These are phyloP conservation scores for Panulirus ornatus DNA, from an alignment of 1,140 invertebrate species.

Conservation along the genomic window DNA sequence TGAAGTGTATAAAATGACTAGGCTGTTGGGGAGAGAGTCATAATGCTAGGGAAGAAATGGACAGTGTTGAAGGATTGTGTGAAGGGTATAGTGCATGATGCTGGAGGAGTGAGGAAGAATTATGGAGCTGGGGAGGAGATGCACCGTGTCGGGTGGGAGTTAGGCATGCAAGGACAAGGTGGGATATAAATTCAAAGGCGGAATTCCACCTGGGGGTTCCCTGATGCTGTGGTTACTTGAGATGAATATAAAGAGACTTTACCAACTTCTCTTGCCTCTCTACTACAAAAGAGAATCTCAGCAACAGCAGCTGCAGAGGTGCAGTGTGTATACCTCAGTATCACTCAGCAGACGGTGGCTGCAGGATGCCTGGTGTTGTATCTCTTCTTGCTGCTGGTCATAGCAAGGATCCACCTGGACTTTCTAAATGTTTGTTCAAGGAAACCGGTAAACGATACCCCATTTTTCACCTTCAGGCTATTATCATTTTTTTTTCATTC, in stretches of 20 bases:
- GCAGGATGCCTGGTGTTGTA: background rate
- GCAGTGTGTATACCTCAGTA: background rate
- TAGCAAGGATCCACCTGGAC: background rate
- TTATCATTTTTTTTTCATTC: background rate
- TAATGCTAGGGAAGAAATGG: too few relatives aligned
- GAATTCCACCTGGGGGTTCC: background rate
- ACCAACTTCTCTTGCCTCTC: too few relatives aligned
- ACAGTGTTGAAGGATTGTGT: too few relatives aligned
- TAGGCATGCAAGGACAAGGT: background rate
- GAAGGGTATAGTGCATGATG: too few relatives aligned
- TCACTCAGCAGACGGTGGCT: background rate
- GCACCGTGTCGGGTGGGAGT: background rate
- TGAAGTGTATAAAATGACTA: too few relatives aligned
- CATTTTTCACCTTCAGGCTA: background rate
- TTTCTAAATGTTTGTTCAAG: background rate
- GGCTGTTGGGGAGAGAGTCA: too few relatives aligned
- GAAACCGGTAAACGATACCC: too few relatives aligned
- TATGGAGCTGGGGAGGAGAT: background rate
- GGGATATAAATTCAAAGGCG: background rate
- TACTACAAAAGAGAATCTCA: background rate
- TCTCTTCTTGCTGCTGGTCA: background rate
- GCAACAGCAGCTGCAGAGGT: background rate
- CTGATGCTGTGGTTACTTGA: background rate
- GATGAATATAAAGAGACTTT: background rate
- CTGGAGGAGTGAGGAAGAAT: background rate